phyloP scores from a whole-genome alignment of 2,888 invertebrate species.

The Erpobdella octoculata region DNA sequence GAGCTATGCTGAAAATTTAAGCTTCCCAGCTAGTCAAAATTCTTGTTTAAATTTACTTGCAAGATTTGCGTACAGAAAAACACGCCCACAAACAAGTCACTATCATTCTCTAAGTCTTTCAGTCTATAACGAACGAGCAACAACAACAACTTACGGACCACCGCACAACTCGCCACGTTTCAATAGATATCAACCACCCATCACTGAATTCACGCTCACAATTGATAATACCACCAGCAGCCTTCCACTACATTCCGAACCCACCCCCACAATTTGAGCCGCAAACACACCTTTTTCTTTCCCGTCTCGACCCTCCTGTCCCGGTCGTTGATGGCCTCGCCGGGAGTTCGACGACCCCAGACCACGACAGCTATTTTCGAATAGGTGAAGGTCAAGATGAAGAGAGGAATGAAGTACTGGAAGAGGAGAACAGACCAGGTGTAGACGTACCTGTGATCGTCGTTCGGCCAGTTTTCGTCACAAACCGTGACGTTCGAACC shows the following conservation, averaged over 20 bases:
- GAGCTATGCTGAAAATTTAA: too few species aligned
- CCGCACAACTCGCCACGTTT: too few species aligned
- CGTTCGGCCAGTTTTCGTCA: neutral
- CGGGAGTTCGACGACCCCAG: conserved; percentile 78
- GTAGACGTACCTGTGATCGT: conserved; percentile 57
- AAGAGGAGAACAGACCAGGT: conserved; percentile 69
- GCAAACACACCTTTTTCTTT: conserved; percentile 68
- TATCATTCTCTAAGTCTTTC: too few species aligned
- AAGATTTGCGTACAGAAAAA: too few species aligned
- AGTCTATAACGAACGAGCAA: too few species aligned
- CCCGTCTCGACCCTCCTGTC: conserved; percentile 76
- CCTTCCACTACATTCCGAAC: neutral
- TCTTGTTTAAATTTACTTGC: too few species aligned
- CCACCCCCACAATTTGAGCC: neutral
- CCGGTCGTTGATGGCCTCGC: conserved; percentile 74
- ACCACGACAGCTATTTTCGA: conserved; percentile 77
- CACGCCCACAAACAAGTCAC: too few species aligned
- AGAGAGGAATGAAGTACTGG: conserved; percentile 75
- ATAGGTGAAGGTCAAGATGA: conserved; percentile 77
- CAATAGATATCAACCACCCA: too few species aligned
- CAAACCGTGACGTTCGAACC: neutral
- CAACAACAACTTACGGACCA: too few species aligned
- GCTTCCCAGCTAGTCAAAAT: too few species aligned
- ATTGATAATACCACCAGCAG: too few species aligned
- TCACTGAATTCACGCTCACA: too few species aligned